Conservation (phyloP, 2,888 invertebrate species). For the Tachina lurida region DNA sequence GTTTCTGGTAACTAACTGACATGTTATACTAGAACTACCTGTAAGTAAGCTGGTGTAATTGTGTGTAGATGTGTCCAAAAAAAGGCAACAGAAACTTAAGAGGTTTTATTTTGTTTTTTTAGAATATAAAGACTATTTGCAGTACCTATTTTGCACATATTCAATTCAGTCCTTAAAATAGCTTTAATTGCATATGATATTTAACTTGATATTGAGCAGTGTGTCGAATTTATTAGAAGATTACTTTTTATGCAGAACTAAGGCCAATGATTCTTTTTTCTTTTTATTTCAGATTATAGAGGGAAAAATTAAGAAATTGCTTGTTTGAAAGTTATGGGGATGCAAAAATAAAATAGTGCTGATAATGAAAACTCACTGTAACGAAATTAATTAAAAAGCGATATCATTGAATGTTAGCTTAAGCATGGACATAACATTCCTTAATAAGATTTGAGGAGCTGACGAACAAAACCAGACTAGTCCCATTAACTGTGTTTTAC, state of each 20-base stretch:
- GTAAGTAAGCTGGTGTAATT: not conserved
- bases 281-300: not conserved
- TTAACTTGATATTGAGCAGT: not conserved
- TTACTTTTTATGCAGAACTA: not conserved
- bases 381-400: no score
- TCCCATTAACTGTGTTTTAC: no score
- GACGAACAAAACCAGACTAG: no score
- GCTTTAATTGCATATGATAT: conserved; percentile 18
- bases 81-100: conserved; percentile 40
- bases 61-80: not conserved
- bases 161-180: not conserved
- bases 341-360: no score
- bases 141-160: not conserved
- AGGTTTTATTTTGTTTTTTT: conserved; percentile 31
- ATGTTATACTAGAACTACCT: no score
- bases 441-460: no score
- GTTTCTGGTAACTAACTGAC: no score
- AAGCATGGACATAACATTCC: no score
- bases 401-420: no score
- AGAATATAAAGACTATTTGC: not conserved
- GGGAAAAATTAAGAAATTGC: not conserved
- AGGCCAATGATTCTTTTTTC: not conserved
- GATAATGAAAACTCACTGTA: no score
- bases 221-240: not conserved
- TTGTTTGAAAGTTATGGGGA: no score